Percentiles rank a stretch among this genome's conserved stretches.
Evolutionary conservation across 2,888 invertebrate species (phyloP).

Genomic region (Anthophora plumipes): DNA sequence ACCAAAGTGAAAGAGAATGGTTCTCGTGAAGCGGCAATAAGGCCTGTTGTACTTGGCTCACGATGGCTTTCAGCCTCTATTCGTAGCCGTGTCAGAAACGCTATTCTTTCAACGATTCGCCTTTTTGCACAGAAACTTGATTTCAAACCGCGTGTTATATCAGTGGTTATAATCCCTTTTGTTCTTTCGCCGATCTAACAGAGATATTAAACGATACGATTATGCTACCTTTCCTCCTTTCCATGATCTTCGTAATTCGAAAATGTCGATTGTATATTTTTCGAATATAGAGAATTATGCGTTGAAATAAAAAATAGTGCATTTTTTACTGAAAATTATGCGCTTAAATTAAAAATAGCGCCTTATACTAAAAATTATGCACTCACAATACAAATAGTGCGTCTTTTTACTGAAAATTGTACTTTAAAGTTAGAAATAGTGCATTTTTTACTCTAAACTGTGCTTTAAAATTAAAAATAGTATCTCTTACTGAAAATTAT

Average conservation of each 20-base stretch:
- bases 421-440: no score
- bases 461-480: no score
- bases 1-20: slow-evolving; percentile 50
- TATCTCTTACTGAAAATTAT: no score
- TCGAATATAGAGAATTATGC: no score
- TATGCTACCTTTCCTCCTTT: neutral
- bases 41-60: slow-evolving; percentile 27
- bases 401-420: no score
- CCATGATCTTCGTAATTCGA: neutral
- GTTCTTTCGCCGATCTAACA: neutral
- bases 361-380: no score
- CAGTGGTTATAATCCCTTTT: neutral
- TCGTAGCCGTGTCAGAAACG: slow-evolving; percentile 13
- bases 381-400: no score
- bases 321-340: no score
- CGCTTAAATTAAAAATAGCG: no score
- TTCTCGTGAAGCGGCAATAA: slow-evolving; percentile 30
- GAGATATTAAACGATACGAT: neutral
- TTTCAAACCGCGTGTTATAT: neutral
- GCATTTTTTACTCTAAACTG: no score
- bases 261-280: neutral
- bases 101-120: neutral
- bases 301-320: no score
- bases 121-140: neutral
- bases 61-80: slow-evolving; percentile 27